These are phyloP conservation scores for Bathynomus jamesi DNA, from an alignment of 1,140 invertebrate species.

Conservation along the genomic window DNA sequence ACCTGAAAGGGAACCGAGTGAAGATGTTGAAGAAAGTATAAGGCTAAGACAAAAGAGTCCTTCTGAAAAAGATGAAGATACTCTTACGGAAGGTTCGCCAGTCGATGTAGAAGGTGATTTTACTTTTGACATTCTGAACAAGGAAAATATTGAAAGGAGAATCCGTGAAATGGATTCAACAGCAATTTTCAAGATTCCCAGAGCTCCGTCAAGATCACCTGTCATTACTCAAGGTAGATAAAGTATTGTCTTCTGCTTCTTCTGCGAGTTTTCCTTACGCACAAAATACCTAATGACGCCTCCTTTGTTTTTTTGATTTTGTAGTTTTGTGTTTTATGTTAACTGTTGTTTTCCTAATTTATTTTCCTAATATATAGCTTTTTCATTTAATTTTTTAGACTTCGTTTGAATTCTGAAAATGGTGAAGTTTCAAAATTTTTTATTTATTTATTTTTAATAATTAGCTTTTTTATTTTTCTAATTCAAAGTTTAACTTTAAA, in stretches of 20 bases:
- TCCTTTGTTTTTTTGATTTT: too few species aligned
- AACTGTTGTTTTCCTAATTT: too few species aligned
- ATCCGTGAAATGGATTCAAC: slow-evolving; percentile 39
- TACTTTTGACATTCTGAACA: slow-evolving; percentile 38
- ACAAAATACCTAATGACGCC: too few species aligned
- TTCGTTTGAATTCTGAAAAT: too few species aligned
- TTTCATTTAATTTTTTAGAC: too few species aligned
- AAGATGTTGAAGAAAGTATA: slow-evolving; percentile 24
- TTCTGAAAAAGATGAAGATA: slow-evolving; percentile 15
- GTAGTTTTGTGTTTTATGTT: too few species aligned
- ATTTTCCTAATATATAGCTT: too few species aligned
- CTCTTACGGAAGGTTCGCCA: slow-evolving; percentile 15
- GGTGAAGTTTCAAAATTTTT: too few species aligned
- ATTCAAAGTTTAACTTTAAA: too few species aligned
- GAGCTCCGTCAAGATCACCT: slow-evolving; percentile 27
- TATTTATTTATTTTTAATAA: too few species aligned
- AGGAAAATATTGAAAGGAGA: slow-evolving; percentile 35
- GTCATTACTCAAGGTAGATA: slow-evolving; percentile 26
- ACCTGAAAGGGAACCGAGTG: slow-evolving; percentile 20
- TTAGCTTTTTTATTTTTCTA: too few species aligned
- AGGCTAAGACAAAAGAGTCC: slow-evolving; percentile 19
- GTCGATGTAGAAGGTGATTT: slow-evolving; percentile 40
- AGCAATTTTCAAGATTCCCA: slow-evolving; percentile 34
- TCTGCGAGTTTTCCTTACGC: background rate
- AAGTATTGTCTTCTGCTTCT: background rate